Conservation (phyloP, 2,888 invertebrate genomes). For the Iphiclides podalirius region DNA sequence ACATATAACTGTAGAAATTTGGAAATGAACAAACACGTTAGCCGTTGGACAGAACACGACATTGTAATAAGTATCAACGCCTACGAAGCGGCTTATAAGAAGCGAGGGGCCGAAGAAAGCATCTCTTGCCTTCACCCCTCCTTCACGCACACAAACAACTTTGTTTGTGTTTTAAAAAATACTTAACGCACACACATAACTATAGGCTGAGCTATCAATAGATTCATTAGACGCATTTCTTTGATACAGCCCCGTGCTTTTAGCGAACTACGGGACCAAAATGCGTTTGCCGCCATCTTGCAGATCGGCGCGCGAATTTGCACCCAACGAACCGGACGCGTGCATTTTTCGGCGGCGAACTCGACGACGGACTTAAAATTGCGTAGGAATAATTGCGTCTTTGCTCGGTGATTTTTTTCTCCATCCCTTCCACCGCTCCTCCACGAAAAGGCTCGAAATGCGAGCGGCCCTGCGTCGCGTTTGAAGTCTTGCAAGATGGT, state of each 20-base stretch:
- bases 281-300: conserved; percentile 33
- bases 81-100: conserved; percentile 54
- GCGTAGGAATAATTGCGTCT: conserved; percentile 73
- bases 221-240: conserved; percentile 78
- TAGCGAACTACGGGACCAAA: conserved; percentile 53
- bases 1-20: too few relatives aligned
- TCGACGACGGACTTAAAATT: conserved; percentile 34
- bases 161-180: conserved; percentile 62
- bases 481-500: conserved; percentile 55
- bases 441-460: conserved; percentile 50
- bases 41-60: too few relatives aligned
- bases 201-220: conserved; percentile 69
- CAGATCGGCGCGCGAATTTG: conserved; percentile 32
- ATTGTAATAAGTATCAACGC: conserved; percentile 54
- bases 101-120: conserved; percentile 75
- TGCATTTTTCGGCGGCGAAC: conserved; percentile 17
- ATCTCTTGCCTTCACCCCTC: conserved; percentile 72
- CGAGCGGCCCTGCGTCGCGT: conserved; percentile 42
- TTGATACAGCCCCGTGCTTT: conserved; percentile 70
- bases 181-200: conserved; percentile 53
- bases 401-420: conserved; percentile 61
- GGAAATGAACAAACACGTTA: too few relatives aligned
- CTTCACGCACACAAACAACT: conserved; percentile 55
- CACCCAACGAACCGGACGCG: conserved; percentile 33
- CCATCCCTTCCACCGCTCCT: conserved; percentile 40